Conservation (phyloP, 2,888 invertebrate genomes). For the Nephrotoma guestfalica region DNA sequence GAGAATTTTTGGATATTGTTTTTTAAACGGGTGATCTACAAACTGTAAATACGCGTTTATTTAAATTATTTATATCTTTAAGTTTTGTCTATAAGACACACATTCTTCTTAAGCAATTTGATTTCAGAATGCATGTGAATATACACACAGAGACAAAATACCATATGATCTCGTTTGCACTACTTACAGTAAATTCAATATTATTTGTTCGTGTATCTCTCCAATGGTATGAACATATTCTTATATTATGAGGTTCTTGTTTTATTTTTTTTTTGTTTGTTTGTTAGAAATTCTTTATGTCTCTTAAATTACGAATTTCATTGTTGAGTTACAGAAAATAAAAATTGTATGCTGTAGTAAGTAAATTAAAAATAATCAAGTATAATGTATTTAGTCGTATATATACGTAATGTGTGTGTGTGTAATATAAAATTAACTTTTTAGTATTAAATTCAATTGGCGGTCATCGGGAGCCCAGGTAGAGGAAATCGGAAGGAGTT, state of each 20-base stretch:
- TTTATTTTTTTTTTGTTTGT: not conserved
- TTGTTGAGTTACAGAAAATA: not conserved
- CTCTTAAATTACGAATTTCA: not conserved
- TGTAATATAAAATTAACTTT: too few relatives aligned
- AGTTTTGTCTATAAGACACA: not conserved
- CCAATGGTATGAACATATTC: not conserved
- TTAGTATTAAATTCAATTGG: too few relatives aligned
- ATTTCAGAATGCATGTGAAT: not conserved
- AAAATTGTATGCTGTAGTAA: not conserved
- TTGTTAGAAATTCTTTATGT: not conserved
- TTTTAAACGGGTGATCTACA: not conserved
- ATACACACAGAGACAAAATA: not conserved
- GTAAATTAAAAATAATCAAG: not conserved
- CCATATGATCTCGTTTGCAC: not conserved
- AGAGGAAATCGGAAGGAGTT: too few relatives aligned
- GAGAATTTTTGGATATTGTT: not conserved
- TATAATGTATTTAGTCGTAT: too few relatives aligned
- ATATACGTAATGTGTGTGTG: too few relatives aligned
- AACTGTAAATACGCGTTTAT: not conserved
- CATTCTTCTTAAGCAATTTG: not conserved
- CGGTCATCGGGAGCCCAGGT: too few relatives aligned
- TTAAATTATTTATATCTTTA: not conserved
- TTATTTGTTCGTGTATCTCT: not conserved
- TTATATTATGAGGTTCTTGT: not conserved
- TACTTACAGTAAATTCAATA: not conserved